Conservation (phyloP, 2,888 invertebrate genomes). For the Oscheius sp. region DNA sequence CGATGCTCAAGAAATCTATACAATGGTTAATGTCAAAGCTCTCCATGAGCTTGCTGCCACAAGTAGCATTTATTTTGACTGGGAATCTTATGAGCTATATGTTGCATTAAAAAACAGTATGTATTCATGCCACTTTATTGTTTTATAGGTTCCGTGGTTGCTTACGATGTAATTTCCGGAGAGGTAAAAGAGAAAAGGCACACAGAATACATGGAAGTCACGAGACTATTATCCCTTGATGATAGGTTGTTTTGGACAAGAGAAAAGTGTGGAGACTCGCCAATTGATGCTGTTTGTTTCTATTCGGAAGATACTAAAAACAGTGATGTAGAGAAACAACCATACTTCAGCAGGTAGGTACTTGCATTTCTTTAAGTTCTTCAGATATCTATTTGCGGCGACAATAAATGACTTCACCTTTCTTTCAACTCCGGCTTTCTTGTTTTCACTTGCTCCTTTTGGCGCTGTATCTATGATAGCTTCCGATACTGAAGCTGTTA, state of each 20-base stretch:
- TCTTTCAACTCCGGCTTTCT: neutral
- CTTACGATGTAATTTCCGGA: conserved; percentile 35
- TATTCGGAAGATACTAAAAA: conserved; percentile 18
- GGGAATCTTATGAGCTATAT: conserved; percentile 43
- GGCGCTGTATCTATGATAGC: conserved; percentile 43
- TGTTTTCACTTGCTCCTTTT: conserved; percentile 6
- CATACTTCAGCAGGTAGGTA: conserved; percentile 22
- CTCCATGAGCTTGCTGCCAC: conserved; percentile 50
- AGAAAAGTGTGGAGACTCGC: conserved; percentile 45
- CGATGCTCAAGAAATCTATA: neutral
- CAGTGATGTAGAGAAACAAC: conserved; percentile 16
- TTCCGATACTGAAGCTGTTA: conserved; percentile 42
- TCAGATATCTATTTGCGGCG: conserved; percentile 19
- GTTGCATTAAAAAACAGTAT: conserved; percentile 56
- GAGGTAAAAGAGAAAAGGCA: conserved; percentile 33
- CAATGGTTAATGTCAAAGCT: neutral
- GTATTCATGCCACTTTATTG: neutral
- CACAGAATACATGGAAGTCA: conserved; percentile 31
- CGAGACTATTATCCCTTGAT: conserved; percentile 31
- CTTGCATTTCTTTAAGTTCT: neutral
- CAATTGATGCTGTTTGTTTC: conserved; percentile 49
- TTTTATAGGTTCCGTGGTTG: conserved; percentile 28
- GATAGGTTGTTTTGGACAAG: conserved; percentile 44
- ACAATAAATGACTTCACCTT: conserved; percentile 17
- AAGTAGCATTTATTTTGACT: conserved; percentile 55